phyloP scores from a whole-genome alignment of 2,113 vertebrate species.

The Callaeas wilsoni region DNA sequence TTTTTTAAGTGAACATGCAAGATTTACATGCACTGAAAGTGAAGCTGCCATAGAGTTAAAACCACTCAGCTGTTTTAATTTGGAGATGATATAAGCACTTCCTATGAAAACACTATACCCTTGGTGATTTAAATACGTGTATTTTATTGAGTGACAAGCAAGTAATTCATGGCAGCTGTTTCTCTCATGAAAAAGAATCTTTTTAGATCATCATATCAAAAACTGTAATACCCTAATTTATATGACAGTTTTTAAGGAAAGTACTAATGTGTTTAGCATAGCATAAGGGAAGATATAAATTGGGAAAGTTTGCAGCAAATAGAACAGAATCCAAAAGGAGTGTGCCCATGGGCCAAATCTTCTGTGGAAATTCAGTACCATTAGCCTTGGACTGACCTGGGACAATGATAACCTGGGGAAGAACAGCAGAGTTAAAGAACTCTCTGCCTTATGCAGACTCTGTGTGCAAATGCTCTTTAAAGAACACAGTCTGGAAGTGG shows the following conservation, averaged over 20 bases:
- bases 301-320: neutral
- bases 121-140: neutral
- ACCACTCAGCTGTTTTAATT: neutral
- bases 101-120: neutral
- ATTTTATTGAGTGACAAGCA: neutral
- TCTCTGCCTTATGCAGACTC: neutral
- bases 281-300: neutral
- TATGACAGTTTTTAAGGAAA: neutral
- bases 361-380: neutral
- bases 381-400: neutral
- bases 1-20: neutral
- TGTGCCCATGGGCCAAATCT: neutral
- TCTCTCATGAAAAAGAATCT: neutral
- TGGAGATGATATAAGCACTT: neutral
- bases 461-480: conserved; percentile 31
- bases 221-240: neutral
- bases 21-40: neutral
- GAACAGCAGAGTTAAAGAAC: neutral
- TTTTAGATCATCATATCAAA: neutral
- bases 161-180: neutral
- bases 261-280: neutral
- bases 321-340: neutral
- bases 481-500: conserved; percentile 43
- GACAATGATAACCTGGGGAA: neutral
- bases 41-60: neutral